Percentiles rank a stretch among this genome's conserved stretches.
Conservation (phyloP, 2,797 vertebrate genomes). For the Pangasius macronema region DNA sequence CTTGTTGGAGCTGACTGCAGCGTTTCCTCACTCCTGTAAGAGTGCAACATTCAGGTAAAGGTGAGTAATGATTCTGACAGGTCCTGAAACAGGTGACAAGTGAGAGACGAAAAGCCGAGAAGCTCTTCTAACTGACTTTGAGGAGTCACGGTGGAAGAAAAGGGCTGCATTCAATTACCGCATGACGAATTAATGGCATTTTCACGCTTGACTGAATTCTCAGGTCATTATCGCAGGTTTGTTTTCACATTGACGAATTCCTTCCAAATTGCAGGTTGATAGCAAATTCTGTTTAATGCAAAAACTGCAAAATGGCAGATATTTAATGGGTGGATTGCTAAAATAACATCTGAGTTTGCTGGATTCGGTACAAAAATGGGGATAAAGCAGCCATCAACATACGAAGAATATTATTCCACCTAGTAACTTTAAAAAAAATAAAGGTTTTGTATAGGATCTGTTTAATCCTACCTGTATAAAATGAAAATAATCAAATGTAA, state of each 20-base stretch:
- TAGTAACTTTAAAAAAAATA: background rate
- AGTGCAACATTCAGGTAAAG: constrained; percentile 34
- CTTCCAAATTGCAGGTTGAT: background rate
- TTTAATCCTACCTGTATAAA: background rate
- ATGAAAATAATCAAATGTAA: background rate
- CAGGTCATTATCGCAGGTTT: background rate
- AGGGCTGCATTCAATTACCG: constrained; percentile 2
- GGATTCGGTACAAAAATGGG: background rate
- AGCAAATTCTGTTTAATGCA: background rate
- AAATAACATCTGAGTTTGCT: background rate
- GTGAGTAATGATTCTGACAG: constrained; percentile 50
- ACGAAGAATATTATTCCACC: background rate
- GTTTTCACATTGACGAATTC: background rate
- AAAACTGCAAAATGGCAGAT: background rate
- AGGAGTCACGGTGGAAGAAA: background rate
- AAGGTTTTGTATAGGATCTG: background rate
- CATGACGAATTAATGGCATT: background rate
- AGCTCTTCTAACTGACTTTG: constrained; percentile 7
- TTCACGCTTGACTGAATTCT: background rate
- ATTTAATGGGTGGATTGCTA: background rate
- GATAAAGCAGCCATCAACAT: background rate
- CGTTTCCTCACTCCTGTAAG: constrained; percentile 19
- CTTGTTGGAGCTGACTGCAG: constrained; percentile 25
- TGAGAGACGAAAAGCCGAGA: constrained; percentile 36
- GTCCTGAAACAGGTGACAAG: constrained; percentile 39